Conservation (phyloP, 1,140 invertebrate genomes). For the Tetranychus urticae region DNA sequence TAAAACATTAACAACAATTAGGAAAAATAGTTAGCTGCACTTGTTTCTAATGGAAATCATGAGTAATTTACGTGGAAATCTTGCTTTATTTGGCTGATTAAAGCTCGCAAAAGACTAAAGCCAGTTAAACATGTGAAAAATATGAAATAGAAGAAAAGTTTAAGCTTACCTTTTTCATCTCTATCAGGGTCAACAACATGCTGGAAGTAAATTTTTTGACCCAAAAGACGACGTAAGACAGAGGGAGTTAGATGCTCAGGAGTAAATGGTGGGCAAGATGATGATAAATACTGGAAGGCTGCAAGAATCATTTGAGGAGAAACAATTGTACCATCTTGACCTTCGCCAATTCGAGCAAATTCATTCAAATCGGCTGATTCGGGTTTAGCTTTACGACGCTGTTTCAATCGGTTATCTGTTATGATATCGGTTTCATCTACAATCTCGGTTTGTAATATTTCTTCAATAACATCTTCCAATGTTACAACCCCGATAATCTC, state of each 20-base stretch:
- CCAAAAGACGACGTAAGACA: slow-evolving; percentile 58
- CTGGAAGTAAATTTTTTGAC: slow-evolving; percentile 55
- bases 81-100: no score
- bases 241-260: slow-evolving; percentile 56
- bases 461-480: slow-evolving; percentile 79
- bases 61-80: no score
- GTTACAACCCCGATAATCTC: slow-evolving; percentile 74
- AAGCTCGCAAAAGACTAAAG: no score
- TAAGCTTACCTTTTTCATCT: not conserved
- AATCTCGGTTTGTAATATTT: slow-evolving; percentile 78
- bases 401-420: slow-evolving; percentile 59
- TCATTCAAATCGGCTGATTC: slow-evolving; percentile 51
- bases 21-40: no score
- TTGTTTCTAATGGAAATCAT: no score
- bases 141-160: slow-evolving; percentile 1
- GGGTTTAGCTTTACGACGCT: slow-evolving; percentile 28
- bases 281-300: slow-evolving; percentile 76
- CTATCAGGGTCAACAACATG: not conserved
- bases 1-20: no score
- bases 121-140: not conserved
- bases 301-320: slow-evolving; percentile 76
- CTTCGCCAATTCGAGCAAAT: slow-evolving; percentile 45
- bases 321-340: slow-evolving; percentile 27
- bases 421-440: slow-evolving; percentile 68
- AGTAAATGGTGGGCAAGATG: slow-evolving; percentile 27